A percentile compares a stretch with the other conserved stretches of the same genome.
These are phyloP conservation scores for Miltochrista miniata DNA, from an alignment of 2,888 invertebrate species.

Conservation along the genomic window DNA sequence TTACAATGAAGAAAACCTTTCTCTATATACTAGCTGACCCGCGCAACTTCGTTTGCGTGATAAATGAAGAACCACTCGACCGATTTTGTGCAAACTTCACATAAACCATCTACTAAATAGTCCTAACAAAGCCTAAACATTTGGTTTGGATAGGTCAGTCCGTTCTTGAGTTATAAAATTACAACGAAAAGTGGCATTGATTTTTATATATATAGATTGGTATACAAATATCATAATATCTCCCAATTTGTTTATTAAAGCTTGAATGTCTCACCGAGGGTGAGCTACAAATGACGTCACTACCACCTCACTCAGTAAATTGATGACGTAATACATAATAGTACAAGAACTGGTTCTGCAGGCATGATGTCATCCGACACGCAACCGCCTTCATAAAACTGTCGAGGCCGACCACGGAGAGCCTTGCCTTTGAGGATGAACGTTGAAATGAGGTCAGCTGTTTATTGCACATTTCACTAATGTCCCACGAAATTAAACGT, in stretches of 20 bases:
- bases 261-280: constrained; percentile 3
- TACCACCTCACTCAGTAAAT: constrained; percentile 8
- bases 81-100: too few relatives aligned
- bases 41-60: too few relatives aligned
- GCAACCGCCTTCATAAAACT: constrained; percentile 38
- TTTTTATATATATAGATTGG: too few relatives aligned
- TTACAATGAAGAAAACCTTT: too few relatives aligned
- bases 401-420: constrained; percentile 45
- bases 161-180: too few relatives aligned
- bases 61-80: too few relatives aligned
- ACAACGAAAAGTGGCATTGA: too few relatives aligned
- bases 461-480: neutral
- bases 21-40: too few relatives aligned
- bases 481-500: too few relatives aligned
- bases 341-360: constrained; percentile 20
- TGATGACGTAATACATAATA: constrained; percentile 32
- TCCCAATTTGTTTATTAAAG: neutral
- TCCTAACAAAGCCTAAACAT: too few relatives aligned
- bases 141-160: too few relatives aligned
- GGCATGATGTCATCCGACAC: constrained; percentile 54
- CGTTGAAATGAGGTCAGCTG: constrained; percentile 31
- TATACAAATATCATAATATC: neutral
- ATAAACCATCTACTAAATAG: too few relatives aligned
- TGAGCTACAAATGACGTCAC: constrained; percentile 26
- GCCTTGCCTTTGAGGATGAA: constrained; percentile 40